These are phyloP conservation scores for Etia nguti DNA, from an alignment of 2,113 vertebrate species.

Conservation along the genomic window DNA sequence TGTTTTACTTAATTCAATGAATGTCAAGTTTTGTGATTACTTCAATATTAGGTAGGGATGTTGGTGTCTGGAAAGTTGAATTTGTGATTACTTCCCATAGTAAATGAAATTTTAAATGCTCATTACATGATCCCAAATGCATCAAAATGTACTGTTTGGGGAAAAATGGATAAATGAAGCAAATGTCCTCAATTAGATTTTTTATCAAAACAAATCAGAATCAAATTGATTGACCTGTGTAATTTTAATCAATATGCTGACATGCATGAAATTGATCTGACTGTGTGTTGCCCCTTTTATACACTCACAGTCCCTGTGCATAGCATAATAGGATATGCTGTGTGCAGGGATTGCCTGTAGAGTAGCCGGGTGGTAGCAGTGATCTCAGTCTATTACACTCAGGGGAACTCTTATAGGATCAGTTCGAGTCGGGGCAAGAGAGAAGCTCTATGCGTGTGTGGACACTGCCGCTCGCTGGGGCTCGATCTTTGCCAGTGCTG, in stretches of 20 bases:
- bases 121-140: background rate
- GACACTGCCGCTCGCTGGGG: constrained; percentile 14
- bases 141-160: background rate
- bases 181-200: background rate
- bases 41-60: too few species aligned
- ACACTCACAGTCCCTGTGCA: constrained; percentile 12
- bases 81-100: background rate
- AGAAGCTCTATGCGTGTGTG: background rate
- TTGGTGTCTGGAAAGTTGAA: too few species aligned
- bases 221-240: constrained; percentile 16
- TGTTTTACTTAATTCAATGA: too few species aligned
- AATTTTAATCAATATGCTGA: constrained; percentile 14
- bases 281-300: background rate
- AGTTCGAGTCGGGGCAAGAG: background rate
- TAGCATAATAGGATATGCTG: constrained; percentile 25
- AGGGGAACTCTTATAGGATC: constrained; percentile 43
- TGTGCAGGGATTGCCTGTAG: background rate
- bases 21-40: too few species aligned
- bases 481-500: constrained; percentile 6
- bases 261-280: constrained; percentile 41
- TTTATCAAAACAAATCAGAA: background rate
- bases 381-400: constrained; percentile 9
- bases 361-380: constrained; percentile 15
- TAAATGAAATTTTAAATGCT: background rate
- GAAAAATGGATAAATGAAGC: background rate